Percentiles rank a stretch among this genome's conserved stretches.
These are phyloP conservation scores for Misgurnus anguillicaudatus DNA, from an alignment of 2,113 vertebrate genomes.

Conservation along the genomic window DNA sequence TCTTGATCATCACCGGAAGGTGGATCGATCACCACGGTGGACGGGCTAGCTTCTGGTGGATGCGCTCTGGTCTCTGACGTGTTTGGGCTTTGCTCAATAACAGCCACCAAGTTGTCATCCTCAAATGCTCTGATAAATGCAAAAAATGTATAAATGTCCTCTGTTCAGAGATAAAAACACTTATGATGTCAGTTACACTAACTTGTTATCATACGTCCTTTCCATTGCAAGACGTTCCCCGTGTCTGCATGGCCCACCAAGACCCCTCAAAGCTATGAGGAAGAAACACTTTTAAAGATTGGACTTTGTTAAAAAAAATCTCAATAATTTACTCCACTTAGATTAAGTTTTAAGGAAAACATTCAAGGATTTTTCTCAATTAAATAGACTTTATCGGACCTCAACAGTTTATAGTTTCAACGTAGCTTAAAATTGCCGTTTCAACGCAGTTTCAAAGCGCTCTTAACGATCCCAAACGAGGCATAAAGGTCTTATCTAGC, in stretches of 20 bases:
- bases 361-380: too few relatives aligned
- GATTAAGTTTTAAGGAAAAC: too few relatives aligned
- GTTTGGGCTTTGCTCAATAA: constrained; percentile 68
- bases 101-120: constrained; percentile 68
- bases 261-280: constrained; percentile 68
- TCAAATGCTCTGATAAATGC: constrained; percentile 73
- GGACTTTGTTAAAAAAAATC: too few relatives aligned
- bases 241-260: constrained; percentile 64
- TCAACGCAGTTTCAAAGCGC: background rate
- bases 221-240: constrained; percentile 61
- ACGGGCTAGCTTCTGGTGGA: constrained; percentile 61
- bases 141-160: background rate
- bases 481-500: too few relatives aligned
- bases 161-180: background rate
- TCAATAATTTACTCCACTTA: too few relatives aligned
- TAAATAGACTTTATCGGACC: too few relatives aligned
- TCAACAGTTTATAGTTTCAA: too few relatives aligned
- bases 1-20: constrained; percentile 56
- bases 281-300: background rate
- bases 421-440: too few relatives aligned
- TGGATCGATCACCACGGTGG: constrained; percentile 70
- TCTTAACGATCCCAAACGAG: too few relatives aligned
- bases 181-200: background rate
- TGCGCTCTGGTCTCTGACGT: constrained; percentile 65
- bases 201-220: constrained; percentile 79